Conservation (phyloP, 2,113 vertebrate species). For the Ailurus styani region DNA sequence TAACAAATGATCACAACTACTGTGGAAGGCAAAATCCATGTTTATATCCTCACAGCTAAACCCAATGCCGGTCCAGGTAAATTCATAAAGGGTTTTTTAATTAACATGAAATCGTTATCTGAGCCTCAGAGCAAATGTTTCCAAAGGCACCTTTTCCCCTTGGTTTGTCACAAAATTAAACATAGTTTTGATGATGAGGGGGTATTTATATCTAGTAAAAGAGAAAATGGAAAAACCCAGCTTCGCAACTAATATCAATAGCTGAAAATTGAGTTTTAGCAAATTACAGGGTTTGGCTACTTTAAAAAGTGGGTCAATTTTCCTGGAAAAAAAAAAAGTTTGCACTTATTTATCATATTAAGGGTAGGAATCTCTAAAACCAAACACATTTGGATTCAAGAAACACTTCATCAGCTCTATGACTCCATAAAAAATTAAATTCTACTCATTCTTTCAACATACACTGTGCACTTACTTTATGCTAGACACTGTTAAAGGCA, state of each 20-base stretch:
- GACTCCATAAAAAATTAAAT: not conserved
- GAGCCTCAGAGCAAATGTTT: not conserved
- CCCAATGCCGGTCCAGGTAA: not conserved
- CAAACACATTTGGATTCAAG: constrained; percentile 16
- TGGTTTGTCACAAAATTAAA: constrained; percentile 13
- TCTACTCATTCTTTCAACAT: not conserved
- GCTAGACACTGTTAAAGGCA: not conserved
- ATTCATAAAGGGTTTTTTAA: not conserved
- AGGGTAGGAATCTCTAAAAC: not conserved
- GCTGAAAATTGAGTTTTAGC: not conserved
- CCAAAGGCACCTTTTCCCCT: not conserved
- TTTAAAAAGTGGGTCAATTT: not conserved
- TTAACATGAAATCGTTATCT: not conserved
- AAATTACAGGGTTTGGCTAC: not conserved
- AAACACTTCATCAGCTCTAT: not conserved
- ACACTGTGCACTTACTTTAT: not conserved
- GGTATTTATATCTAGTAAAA: not conserved
- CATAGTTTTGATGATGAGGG: not conserved
- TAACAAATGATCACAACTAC: not conserved
- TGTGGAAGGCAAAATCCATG: not conserved
- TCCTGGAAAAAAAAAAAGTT: not conserved
- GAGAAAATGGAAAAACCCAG: not conserved
- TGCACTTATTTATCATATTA: not conserved
- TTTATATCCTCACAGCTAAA: not conserved
- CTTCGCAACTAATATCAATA: not conserved